These are phyloP conservation scores for Spodoptera littoralis DNA, from an alignment of 2,888 invertebrate species.

Conservation along the genomic window DNA sequence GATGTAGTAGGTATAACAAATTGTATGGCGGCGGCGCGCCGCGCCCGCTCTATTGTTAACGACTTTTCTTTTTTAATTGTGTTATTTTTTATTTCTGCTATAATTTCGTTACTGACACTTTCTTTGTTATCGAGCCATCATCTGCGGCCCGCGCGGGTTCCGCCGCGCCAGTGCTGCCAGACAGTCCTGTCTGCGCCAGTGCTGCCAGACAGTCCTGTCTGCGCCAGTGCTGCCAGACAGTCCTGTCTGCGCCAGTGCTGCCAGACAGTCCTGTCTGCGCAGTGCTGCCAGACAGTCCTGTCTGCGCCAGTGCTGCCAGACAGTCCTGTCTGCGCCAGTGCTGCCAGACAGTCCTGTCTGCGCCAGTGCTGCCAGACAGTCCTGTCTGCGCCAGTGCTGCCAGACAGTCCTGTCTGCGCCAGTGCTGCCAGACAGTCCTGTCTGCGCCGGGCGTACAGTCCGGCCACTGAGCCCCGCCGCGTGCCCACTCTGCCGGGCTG, in stretches of 20 bases:
- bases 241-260: too few relatives aligned
- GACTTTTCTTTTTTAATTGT: slow-evolving; percentile 65
- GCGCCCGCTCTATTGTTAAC: slow-evolving; percentile 67
- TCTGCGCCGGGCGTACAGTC: too few relatives aligned
- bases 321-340: too few relatives aligned
- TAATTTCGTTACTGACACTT: slow-evolving; percentile 71
- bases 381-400: slow-evolving; percentile 16
- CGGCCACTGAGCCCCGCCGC: slow-evolving; percentile 22
- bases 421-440: not conserved
- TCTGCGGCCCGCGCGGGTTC: slow-evolving; percentile 31
- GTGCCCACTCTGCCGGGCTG: slow-evolving; percentile 32
- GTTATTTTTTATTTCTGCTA: slow-evolving; percentile 70
- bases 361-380: slow-evolving; percentile 6
- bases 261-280: too few relatives aligned
- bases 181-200: not conserved
- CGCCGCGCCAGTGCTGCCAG: slow-evolving; percentile 11
- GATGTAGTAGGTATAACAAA: slow-evolving; percentile 89
- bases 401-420: too few relatives aligned
- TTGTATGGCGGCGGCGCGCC: slow-evolving; percentile 75
- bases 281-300: too few relatives aligned
- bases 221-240: too few relatives aligned
- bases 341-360: too few relatives aligned
- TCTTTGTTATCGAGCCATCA: slow-evolving; percentile 58
- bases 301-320: not conserved
- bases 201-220: too few relatives aligned